Evolutionary conservation across 2,888 invertebrate species (phyloP).

Genomic region (Erebia palarica): DNA sequence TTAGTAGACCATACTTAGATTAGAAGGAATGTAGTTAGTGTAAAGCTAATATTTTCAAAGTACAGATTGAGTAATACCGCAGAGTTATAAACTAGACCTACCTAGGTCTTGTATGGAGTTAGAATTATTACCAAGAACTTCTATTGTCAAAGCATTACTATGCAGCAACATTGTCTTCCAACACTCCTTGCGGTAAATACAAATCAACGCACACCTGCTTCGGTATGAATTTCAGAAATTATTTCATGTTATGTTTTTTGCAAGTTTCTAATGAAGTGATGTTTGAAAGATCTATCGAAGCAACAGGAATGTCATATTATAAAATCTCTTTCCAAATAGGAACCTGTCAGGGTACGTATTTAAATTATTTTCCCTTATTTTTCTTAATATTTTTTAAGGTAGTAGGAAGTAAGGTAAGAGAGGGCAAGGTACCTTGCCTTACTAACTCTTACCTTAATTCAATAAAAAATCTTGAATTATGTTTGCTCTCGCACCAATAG

Average conservation of each 20-base stretch:
- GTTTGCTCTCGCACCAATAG: no score
- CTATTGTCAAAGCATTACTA: background rate
- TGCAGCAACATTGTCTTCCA: background rate
- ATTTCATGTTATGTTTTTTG: constrained; percentile 1
- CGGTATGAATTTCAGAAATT: background rate
- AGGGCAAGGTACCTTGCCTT: no score
- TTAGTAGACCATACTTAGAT: no score
- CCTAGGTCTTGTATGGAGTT: background rate
- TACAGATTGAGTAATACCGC: no score
- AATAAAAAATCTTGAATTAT: no score
- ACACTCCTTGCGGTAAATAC: background rate
- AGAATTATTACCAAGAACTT: constrained; percentile 1
- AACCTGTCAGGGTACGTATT: constrained; percentile 58
- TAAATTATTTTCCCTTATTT: no score
- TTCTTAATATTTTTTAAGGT: no score
- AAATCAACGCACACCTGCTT: background rate
- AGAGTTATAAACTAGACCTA: no score
- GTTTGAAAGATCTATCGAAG: constrained; percentile 52
- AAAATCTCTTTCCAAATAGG: constrained; percentile 63
- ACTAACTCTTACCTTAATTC: no score
- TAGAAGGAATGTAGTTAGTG: no score
- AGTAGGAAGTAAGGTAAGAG: no score
- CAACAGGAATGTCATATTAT: constrained; percentile 59
- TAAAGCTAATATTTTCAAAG: no score
- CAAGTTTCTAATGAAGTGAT: constrained; percentile 41